Evolutionary conservation across 92 coral and sea anemone genomes (phyloP).

Genomic region (Ricordea florida): DNA sequence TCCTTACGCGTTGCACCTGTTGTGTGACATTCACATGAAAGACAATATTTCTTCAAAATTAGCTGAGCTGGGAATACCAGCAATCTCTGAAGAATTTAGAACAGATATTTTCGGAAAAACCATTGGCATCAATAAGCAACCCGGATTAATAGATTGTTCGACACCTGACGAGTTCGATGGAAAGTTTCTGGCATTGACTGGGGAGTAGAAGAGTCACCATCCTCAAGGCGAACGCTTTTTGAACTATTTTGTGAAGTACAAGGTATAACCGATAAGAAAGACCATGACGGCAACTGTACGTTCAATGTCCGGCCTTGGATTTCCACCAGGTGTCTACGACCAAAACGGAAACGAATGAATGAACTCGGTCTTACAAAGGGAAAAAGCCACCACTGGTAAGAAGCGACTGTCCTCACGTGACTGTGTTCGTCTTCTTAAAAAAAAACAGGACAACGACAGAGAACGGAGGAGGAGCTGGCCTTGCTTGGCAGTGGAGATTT

Average conservation of each 20-base stretch:
- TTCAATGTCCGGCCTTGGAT: too few species aligned
- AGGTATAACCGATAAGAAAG: neutral
- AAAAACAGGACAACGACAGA: neutral
- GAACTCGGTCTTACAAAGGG: too few species aligned
- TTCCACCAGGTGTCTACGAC: too few species aligned
- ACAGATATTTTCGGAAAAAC: conserved; percentile 12
- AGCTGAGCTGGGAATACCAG: conserved; percentile 9
- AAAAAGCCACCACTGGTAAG: conserved; percentile 8
- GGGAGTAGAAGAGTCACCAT: too few species aligned
- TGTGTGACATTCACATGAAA: conserved; percentile 41
- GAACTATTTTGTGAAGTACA: neutral
- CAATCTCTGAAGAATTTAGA: conserved; percentile 8
- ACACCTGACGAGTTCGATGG: too few species aligned
- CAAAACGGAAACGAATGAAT: too few species aligned
- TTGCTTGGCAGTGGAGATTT: conserved; percentile 25
- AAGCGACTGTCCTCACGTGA: neutral
- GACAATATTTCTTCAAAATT: conserved; percentile 36
- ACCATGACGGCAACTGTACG: conserved; percentile 39
- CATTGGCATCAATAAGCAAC: too few species aligned
- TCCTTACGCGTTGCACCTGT: conserved; percentile 27
- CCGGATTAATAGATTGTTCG: too few species aligned
- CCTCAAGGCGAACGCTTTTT: neutral
- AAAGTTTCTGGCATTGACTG: too few species aligned
- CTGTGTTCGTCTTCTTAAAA: neutral
- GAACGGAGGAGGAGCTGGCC: conserved; percentile 30